Conservation (phyloP, 2,888 invertebrate species). For the Schizaphis graminum region DNA sequence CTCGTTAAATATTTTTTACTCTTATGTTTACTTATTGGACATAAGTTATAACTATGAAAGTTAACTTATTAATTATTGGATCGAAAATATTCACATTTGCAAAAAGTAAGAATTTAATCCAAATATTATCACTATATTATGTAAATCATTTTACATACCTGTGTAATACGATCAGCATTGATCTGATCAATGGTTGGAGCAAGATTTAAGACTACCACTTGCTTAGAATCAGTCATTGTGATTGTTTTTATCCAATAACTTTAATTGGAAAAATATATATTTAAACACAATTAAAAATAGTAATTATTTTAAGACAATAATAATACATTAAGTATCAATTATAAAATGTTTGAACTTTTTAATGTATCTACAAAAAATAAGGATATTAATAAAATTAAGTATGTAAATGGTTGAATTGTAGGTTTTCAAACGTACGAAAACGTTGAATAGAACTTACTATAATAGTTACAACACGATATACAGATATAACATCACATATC, state of each 20-base stretch:
- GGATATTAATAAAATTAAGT: too few species aligned
- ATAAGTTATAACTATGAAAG: background rate
- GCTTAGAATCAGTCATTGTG: slow-evolving; percentile 48
- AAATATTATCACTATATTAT: background rate
- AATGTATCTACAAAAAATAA: background rate
- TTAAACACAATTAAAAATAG: background rate
- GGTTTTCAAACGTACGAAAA: background rate
- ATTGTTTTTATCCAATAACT: background rate
- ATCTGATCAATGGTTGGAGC: slow-evolving; percentile 91
- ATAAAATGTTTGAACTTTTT: background rate
- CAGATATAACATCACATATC: too few species aligned
- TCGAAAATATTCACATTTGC: background rate
- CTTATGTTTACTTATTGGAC: background rate
- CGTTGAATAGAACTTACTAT: background rate
- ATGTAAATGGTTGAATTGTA: background rate
- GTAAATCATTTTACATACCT: slow-evolving; percentile 75
- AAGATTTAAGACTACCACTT: slow-evolving; percentile 71
- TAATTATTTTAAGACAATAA: background rate
- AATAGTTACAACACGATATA: background rate
- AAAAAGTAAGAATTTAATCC: background rate
- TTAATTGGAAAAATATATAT: background rate
- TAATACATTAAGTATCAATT: background rate
- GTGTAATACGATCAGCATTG: slow-evolving; percentile 89
- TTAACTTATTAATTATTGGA: background rate
- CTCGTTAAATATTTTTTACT: background rate